Evolutionary conservation across 2,797 vertebrate species (phyloP), one percentile per base, ranked within the genome.

Genomic region (Arrhamphus sclerolepis): DNA sequence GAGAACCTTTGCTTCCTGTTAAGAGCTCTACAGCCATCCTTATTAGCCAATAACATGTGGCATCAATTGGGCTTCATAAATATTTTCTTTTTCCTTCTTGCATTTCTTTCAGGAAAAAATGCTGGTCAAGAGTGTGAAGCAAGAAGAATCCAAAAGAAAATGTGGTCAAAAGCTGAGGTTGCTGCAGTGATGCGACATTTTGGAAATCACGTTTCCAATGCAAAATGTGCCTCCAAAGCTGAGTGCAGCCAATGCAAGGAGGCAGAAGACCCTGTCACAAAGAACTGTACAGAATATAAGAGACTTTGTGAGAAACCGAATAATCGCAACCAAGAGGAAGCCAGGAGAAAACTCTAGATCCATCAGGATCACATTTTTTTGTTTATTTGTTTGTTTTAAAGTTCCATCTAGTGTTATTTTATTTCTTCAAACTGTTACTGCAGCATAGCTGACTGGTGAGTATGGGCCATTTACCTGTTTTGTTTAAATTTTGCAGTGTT

Each of bases 91-190:
- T 11, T 11, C 22, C 2, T 1, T 41, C 6, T 24, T 22, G n/a
- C 20, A 13, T 42, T 42, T 55, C 18, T 43, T 17, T 18, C 6
- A 19, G 19, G 19, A 46, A 43, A 57, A 17, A 47, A 24, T 47
- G 22, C 6, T 39, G 16, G 14, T 26, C 44, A 17, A 22, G 6
- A 5, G 13, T 5, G n/a, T 19, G 16, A 47, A 47, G 46, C 34
- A 7, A 59, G 22, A 48, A 48, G 54, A 26, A 6, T 13, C 6
- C 56, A 10, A 39, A 48, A 58, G n/a, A 58, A 40, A 19, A 2
- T 43, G n/a, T 58, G 56, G 56, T 58, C 44, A 48, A 18, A 22
- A 47, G 29, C 29, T 26, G 21, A 58, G 11, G 20, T 58, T 22
- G 20, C 20, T 38, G 43, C 9, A n/a, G 43, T 48, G n/a, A 48